Percentiles rank a stretch among this genome's conserved stretches.
Evolutionary conservation across 2,888 invertebrate species (phyloP).

Genomic region (Eugnorisma glareosa): DNA sequence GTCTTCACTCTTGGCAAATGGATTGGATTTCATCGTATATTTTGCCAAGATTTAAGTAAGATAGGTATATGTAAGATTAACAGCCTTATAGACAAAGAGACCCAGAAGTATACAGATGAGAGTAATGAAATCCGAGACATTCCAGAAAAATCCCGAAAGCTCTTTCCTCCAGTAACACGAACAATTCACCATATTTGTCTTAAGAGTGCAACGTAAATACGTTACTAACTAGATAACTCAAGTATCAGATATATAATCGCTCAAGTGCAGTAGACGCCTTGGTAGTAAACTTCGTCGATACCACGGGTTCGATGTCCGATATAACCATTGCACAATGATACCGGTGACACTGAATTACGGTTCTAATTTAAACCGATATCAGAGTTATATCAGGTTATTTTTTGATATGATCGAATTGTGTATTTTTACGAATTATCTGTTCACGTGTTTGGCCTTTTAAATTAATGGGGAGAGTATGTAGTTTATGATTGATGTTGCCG

Average conservation of each 20-base stretch:
- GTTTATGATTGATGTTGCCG: conserved; percentile 24
- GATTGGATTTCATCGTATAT: not conserved
- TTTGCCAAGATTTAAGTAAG: not conserved
- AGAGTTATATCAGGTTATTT: conserved; percentile 54
- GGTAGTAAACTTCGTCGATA: conserved; percentile 87
- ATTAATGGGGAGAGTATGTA: conserved; percentile 13
- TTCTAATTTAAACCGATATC: conserved; percentile 58
- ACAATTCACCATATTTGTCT: conserved; percentile 54
- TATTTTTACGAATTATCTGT: conserved; percentile 46
- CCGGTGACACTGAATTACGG: conserved; percentile 83
- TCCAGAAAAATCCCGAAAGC: conserved; percentile 27
- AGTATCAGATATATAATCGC: conserved; percentile 54
- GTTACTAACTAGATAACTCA: conserved; percentile 56
- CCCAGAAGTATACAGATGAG: not conserved
- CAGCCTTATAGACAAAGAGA: not conserved
- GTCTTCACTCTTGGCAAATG: not conserved
- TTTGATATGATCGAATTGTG: conserved; percentile 41
- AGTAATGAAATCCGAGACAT: not conserved
- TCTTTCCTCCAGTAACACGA: conserved; percentile 1
- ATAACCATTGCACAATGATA: conserved; percentile 65
- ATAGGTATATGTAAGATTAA: not conserved
- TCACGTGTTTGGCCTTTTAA: conserved; percentile 43
- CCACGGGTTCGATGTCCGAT: conserved; percentile 85
- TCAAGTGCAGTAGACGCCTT: conserved; percentile 80
- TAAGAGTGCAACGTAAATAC: conserved; percentile 63